phyloP scores from a whole-genome alignment of 2,888 invertebrate species.

The Thelaira solivaga region DNA sequence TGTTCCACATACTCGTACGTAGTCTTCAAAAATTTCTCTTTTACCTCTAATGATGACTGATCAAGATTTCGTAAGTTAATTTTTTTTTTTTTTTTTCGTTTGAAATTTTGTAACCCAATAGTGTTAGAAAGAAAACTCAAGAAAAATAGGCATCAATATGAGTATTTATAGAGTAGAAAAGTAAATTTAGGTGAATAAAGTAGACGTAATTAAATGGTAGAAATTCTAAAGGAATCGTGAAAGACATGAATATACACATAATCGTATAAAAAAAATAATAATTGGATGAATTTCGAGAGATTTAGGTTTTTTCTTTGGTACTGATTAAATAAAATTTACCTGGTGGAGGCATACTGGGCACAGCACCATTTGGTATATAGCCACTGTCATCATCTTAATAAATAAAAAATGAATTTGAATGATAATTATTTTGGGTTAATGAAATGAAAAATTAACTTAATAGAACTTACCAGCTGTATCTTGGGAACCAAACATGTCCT shows the following conservation, averaged over 20 bases:
- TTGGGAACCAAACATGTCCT: conserved; percentile 74
- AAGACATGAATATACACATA: conserved; percentile 61
- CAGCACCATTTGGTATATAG: conserved; percentile 70
- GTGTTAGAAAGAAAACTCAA: conserved; percentile 44
- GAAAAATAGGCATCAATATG: conserved; percentile 47
- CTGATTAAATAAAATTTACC: conserved; percentile 68
- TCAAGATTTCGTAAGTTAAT: conserved; percentile 64
- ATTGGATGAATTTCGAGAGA: conserved; percentile 9
- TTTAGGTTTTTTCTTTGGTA: neutral
- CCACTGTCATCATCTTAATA: conserved; percentile 72
- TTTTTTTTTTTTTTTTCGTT: too few species aligned
- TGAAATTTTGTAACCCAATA: conserved; percentile 46
- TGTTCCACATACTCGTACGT: conserved; percentile 32
- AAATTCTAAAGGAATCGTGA: conserved; percentile 60
- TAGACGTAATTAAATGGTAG: conserved; percentile 44
- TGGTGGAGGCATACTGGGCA: conserved; percentile 74
- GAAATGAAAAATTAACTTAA: neutral
- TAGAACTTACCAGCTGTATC: conserved; percentile 72
- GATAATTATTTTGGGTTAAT: neutral
- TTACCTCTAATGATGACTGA: conserved; percentile 74
- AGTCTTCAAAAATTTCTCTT: conserved; percentile 20
- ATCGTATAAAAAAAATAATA: conserved; percentile 35
- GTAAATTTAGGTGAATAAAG: conserved; percentile 46
- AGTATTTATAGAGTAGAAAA: conserved; percentile 36
- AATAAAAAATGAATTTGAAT: neutral